Evolutionary conservation across 2,113 vertebrate species (phyloP), one percentile per base, ranked within the genome.

Genomic region (Cololabis saira): DNA sequence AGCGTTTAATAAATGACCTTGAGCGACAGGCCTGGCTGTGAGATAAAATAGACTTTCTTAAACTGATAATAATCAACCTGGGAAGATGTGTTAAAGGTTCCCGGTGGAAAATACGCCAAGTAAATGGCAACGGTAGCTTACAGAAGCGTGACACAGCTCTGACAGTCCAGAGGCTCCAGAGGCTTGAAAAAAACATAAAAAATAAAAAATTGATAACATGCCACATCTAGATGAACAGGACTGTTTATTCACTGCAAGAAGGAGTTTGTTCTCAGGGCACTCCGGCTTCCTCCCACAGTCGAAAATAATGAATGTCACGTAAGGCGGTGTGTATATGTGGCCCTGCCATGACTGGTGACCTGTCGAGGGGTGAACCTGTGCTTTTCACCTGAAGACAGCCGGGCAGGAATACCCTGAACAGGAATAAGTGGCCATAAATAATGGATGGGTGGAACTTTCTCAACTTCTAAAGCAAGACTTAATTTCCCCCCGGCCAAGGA

Each of bases 401-500:
- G 24, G 3, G 5, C 5, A 27, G 2, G 24, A 27, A 27, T 27
- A 27, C 24, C 24, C 5, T 5, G 24, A 27, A 27, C 24, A 27
- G 24, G 24, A 27, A 27, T 5, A 5, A 27, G 16, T 5, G 15
- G 16, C 42, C 75, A 45, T 66, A 27, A 58, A 83, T 83, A 71
- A 71, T 21, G 67, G 24, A 27, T 27, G 24, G 24, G 24, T 27
- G 24, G 24, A 27, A 27, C 24, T 27, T 81, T 65, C 51, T 0
- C 1, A 70, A 76, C 58, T 81, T 86, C 65, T 71, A 33, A 86
- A 76, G 65, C 40, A 51, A 72, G 79, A 76, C 75, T 84, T 78
- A 58, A 79, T 75, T 81, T 63, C 21, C 57, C 58, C 24, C 60
- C 24, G 67, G 74, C 56, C 0, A 24, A 47, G 60, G 63, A 70